Conservation (phyloP, 1,140 invertebrate species). For the Drosophila albomicans region DNA sequence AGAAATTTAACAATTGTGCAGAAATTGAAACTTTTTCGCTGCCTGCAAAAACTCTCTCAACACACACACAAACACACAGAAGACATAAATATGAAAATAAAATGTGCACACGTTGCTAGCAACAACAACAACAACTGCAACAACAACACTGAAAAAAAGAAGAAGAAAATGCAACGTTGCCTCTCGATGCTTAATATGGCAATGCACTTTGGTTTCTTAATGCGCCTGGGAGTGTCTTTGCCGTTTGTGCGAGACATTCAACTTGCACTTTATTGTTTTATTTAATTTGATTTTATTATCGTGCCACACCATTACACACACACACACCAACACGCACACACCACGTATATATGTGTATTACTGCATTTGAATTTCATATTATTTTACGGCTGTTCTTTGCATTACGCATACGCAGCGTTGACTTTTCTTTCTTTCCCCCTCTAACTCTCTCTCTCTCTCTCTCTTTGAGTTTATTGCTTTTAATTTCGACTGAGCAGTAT, state of each 20-base stretch:
- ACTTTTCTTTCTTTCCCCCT: no score
- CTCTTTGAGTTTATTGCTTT: no score
- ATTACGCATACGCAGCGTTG: no score
- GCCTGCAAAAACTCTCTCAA: no score
- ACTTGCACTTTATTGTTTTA: slow-evolving; percentile 35
- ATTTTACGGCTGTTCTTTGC: no score
- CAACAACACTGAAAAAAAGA: no score
- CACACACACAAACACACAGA: slow-evolving; percentile 26
- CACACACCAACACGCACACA: neutral
- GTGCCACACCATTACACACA: neutral
- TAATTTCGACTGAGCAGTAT: no score
- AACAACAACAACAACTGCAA: slow-evolving; percentile 6
- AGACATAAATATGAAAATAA: slow-evolving; percentile 69
- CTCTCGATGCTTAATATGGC: slow-evolving; percentile 65
- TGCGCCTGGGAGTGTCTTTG: slow-evolving; percentile 39
- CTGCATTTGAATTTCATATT: no score
- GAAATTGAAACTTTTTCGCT: slow-evolving; percentile 74
- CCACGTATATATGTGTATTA: no score
- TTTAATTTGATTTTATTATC: slow-evolving; percentile 29
- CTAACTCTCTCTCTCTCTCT: no score
- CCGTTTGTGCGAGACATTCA: slow-evolving; percentile 29
- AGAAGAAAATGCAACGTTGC: no score
- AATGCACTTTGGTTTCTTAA: slow-evolving; percentile 66
- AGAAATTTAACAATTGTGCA: slow-evolving; percentile 78
- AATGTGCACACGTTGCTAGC: slow-evolving; percentile 68